Base-by-base conservation (phyloP, 30 jellyfish, hydroid and myxozoan genomes). In the Pelagia noctiluca region DNA sequence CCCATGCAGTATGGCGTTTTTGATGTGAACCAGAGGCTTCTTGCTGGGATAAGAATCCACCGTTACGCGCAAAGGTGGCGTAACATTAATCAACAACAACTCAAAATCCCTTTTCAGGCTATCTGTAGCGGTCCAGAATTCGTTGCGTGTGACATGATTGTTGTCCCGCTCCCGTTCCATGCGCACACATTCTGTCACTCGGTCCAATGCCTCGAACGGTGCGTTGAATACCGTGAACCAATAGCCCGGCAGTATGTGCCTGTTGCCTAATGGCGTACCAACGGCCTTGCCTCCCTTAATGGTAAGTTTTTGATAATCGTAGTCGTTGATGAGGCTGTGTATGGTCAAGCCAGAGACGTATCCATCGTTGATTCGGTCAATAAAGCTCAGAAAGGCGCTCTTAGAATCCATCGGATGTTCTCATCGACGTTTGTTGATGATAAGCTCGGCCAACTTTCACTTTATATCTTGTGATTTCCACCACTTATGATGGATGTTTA, bases 221-320 rank as follows among this genome's bases (percentile, higher is more conserved):
- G 96, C 98, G 2, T 85, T 90, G 63, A 91, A 73, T 0, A 84
- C 98, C 31, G 93, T 78, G 81, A 91, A 91, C 98, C 98, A 91
- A 42, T 91, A 91, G 12, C 98, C 98, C 10, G 98, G 98, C 24
- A 91, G 54, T 2, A 91, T 50, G 63, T 91, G 98, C 0, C 91
- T 78, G 53, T 86, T 91, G 33, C 96, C 98, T 3, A 91, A 77
- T 29, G 98, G 98, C 18, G 89, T 80, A 11, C 98, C 98, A 50
- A 76, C 66, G 42, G 96, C 98, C 80, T 86, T 86, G 3, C 98
- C 96, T 53, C 69, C 76, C 60, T 81, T 91, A 13, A 91, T 64
- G 19, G 96, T 86, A 86, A 91, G 66, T 47, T 80, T 54, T 76
- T 86, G 98, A 71, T 82, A 79, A 4, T 85, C 98, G 42, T 24